Base-by-base conservation (phyloP, 2,888 invertebrate genomes). In the Philhelius pedissequus region DNA sequence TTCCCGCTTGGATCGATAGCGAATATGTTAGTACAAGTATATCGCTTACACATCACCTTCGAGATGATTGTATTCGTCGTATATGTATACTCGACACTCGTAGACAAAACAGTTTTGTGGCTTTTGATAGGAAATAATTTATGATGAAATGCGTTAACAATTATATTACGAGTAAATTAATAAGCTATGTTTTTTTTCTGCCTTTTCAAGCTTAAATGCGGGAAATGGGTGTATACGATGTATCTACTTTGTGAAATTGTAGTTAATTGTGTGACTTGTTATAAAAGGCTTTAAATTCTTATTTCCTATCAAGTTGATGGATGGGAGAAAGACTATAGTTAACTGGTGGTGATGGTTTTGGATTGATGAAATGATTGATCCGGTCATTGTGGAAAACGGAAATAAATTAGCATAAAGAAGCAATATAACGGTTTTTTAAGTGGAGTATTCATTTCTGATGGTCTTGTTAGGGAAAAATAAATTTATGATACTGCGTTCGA, bases 231-330 rank as follows among this genome's bases (percentile, higher is more conserved):
- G 58, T 30, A 11, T 40, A 27, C 4, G 18, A 25, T 27, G 18
- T 3, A 32, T 11, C 32, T 35, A 6, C 18, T 15, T n/a, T 20
- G 15, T 32, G 22, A 71, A n/a, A 58, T 35, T 35, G 52, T 25
- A 25, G 52, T 80, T 69, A 75, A 69, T 75, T 71, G 60, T 43
- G 40, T 38, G 58, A 66, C 66, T 73, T 30, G n/a, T n/a, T n/a
- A n/a, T 68, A 56, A 77, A 52, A 43, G 38, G 62, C 43, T 66
- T 71, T 77, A 50, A 76, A 60, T 48, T 69, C 56, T 45, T 35
- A 77, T 56, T 82, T 82, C 77, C 81, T 82, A 77, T 45, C 66
- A n/a, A n/a, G n/a, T n/a, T n/a, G n/a, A n/a, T n/a, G n/a, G 66
- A 58, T 22, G n/a, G 11, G 27, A 60, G 15, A 11, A 15, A 40